Evolutionary conservation across 2,113 vertebrate genomes (phyloP).

Genomic region (Pollimyrus isidori): DNA sequence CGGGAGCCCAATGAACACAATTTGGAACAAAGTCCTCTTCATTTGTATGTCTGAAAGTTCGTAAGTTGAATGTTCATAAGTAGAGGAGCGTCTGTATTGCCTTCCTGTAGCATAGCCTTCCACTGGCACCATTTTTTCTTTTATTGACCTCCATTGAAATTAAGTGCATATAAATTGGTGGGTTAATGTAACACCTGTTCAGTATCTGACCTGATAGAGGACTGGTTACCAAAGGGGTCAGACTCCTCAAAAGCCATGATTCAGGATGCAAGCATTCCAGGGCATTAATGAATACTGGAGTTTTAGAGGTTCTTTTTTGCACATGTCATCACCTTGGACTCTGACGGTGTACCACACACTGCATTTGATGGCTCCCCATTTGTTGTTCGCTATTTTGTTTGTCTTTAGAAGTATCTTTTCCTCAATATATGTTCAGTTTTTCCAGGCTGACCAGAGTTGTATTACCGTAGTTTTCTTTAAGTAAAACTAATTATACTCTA

Average conservation of each 20-base stretch:
- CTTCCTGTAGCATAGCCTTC: neutral
- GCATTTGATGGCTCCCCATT: neutral
- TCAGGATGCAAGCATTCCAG: neutral
- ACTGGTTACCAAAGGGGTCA: no score
- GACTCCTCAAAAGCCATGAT: neutral
- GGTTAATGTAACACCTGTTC: neutral
- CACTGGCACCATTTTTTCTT: neutral
- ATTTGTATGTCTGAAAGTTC: no score
- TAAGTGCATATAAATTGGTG: neutral
- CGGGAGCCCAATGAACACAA: no score
- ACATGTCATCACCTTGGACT: neutral
- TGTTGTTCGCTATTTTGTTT: neutral
- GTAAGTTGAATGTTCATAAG: no score
- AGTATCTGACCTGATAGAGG: neutral
- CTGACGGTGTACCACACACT: neutral
- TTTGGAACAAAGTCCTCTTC: no score
- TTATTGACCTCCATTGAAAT: neutral
- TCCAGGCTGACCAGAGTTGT: neutral
- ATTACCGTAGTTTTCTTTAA: neutral
- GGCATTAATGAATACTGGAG: neutral
- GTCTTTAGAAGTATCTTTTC: neutral
- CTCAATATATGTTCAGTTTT: neutral
- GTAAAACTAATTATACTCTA: neutral
- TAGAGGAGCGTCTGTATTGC: neutral
- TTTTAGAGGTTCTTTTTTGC: neutral